Evolutionary conservation across 2,113 vertebrate species (phyloP), one percentile per base, ranked within the genome.

Genomic region (Cyanocitta stelleri): DNA sequence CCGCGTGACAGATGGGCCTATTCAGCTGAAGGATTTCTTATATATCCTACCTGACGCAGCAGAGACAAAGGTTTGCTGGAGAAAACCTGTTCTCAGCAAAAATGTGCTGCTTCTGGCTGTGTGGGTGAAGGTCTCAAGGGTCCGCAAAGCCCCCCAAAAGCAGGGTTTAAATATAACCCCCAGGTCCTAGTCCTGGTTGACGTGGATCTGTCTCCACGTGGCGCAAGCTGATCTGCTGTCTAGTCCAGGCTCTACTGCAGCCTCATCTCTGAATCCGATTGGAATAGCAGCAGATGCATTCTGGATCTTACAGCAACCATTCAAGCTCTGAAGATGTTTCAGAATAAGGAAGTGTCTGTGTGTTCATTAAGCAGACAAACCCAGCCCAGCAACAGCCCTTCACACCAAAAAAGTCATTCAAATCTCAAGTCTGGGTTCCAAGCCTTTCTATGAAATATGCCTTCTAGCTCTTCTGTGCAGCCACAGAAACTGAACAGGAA

Each of bases 121-220:
- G n/a, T 29, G 54, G 49, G 44, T 2, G 3, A 37, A 76, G 30
- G 54, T n/a, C n/a, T 43, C 8, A 39, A 52, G 39, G 35, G 13
- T 67, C 39, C 8, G 7, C 13, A 69, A 68, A 62, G 56, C 15
- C 27, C 41, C 41, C 22, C 2, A 77, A 85, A 92, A 61, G 16
- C 32, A 46, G 20, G 16, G 32, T n/a, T 49, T 64, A 82, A 48
- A 52, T 16, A 44, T 9, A 87, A 56, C 5, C 10, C 69, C 20
- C 68, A 33, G 68, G 43, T 13, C 5, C 4, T 24, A n/a, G 17
- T 26, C 35, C 49, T 71, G 41, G 9, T 48, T 56, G 54, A 79
- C 0, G 0, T 24, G 49, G 69, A 26, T 66, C 41, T 49, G 46
- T 51, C 17, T 73, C 16, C 66, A 48, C 1, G 3, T 3, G 10